Conservation (phyloP, 2,797 vertebrate species). For the Takifugu ocellatus region DNA sequence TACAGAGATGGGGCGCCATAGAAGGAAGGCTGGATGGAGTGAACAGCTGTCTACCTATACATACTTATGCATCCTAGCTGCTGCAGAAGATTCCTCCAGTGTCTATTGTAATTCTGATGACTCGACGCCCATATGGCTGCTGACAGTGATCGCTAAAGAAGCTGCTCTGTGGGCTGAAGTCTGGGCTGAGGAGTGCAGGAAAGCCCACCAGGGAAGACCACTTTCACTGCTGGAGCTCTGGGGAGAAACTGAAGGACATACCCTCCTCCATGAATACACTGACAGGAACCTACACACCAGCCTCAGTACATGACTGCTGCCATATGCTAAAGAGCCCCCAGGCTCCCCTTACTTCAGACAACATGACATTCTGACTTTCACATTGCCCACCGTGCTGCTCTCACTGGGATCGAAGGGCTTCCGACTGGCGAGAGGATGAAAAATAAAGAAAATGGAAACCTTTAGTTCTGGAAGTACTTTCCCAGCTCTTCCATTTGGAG, state of each 20-base stretch:
- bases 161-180: slow-evolving; percentile 44
- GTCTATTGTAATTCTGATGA: slow-evolving; percentile 45
- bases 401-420: slow-evolving; percentile 23
- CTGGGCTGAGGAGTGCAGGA: slow-evolving; percentile 34
- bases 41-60: background rate
- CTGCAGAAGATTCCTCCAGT: slow-evolving; percentile 5
- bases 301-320: slow-evolving; percentile 38
- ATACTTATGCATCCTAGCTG: slow-evolving; percentile 2
- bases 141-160: slow-evolving; percentile 41
- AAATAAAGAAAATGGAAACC: slow-evolving; percentile 4
- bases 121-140: slow-evolving; percentile 43
- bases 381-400: slow-evolving; percentile 29
- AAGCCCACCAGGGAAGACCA: slow-evolving; percentile 49
- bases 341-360: slow-evolving; percentile 55
- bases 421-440: background rate
- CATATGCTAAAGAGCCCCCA: slow-evolving; percentile 60
- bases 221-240: slow-evolving; percentile 47
- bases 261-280: slow-evolving; percentile 26
- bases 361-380: slow-evolving; percentile 49
- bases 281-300: slow-evolving; percentile 33
- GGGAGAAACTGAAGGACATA: slow-evolving; percentile 55
- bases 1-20: background rate
- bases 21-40: background rate
- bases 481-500: background rate
- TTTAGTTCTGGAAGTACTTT: background rate